Percentiles rank a stretch among this genome's conserved stretches.
These are phyloP conservation scores for Polietes domitor DNA, from an alignment of 2,888 invertebrate species.

Conservation along the genomic window DNA sequence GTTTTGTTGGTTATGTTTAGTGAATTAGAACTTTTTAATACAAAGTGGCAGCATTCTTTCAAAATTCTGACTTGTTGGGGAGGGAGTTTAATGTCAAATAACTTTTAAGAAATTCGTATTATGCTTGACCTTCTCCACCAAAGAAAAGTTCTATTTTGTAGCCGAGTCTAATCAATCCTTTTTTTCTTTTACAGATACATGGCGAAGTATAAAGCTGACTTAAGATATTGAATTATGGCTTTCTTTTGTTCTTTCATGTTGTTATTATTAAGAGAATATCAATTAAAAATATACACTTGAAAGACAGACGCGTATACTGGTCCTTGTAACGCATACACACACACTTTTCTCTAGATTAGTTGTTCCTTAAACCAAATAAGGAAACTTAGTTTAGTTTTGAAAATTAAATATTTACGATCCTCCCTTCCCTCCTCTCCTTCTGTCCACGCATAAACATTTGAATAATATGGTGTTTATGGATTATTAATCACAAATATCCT, in stretches of 20 bases:
- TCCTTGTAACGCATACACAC: not conserved
- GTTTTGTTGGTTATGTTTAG: too few species aligned
- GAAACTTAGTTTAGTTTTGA: conserved; percentile 10
- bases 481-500: not conserved
- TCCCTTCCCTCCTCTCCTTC: not conserved
- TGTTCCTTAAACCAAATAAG: conserved; percentile 6
- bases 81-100: too few species aligned
- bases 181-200: conserved; percentile 75
- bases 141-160: too few species aligned
- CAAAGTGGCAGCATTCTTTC: too few species aligned
- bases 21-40: too few species aligned
- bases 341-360: conserved; percentile 22
- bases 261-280: conserved; percentile 34
- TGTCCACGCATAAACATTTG: not conserved
- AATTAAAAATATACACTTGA: not conserved
- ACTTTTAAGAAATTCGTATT: too few species aligned
- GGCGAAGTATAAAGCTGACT: conserved; percentile 80
- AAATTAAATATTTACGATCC: conserved; percentile 12
- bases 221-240: conserved; percentile 75
- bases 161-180: too few species aligned
- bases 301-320: conserved; percentile 10
- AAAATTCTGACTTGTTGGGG: too few species aligned
- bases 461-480: not conserved
- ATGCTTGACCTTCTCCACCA: too few species aligned
- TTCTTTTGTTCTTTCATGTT: conserved; percentile 30